These are phyloP conservation scores for Polypterus senegalus DNA, from an alignment of 2,113 vertebrate species.

Conservation along the genomic window DNA sequence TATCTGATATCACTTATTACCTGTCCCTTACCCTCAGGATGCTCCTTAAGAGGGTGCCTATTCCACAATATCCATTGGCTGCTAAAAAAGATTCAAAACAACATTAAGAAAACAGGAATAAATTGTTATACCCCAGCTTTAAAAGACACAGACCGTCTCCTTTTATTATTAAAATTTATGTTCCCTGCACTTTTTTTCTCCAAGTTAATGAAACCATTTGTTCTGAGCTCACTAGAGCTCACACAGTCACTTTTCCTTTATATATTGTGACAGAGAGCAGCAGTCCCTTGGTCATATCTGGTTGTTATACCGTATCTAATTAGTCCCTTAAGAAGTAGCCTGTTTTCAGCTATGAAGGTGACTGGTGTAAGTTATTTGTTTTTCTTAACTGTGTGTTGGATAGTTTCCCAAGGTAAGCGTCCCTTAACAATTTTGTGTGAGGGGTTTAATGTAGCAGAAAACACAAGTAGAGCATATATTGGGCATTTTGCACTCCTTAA, in stretches of 20 bases:
- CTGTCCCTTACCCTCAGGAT: no score
- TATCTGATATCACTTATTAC: no score
- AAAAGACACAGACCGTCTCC: background rate
- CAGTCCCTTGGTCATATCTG: slow-evolving; percentile 7
- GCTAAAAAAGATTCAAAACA: no score
- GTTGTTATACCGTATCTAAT: slow-evolving; percentile 9
- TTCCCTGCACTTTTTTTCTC: slow-evolving; percentile 5
- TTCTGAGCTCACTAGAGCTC: slow-evolving; percentile 14
- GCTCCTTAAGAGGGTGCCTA: no score
- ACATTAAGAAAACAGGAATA: no score
- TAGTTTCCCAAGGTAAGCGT: no score
- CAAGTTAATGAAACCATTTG: slow-evolving; percentile 23
- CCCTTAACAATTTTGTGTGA: no score
- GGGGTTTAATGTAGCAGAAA: no score
- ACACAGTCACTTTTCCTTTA: slow-evolving; percentile 16
- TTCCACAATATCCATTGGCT: no score
- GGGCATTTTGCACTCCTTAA: no score
- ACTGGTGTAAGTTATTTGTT: background rate
- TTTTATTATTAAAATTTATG: slow-evolving; percentile 12
- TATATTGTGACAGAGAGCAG: slow-evolving; percentile 5
- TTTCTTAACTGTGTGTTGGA: no score
- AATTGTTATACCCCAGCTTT: background rate
- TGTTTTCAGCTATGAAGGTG: background rate
- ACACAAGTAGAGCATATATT: no score
- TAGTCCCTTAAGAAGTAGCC: slow-evolving; percentile 4